phyloP scores from a whole-genome alignment of 2,888 invertebrate species.

The Ramazzottius varieornatus region DNA sequence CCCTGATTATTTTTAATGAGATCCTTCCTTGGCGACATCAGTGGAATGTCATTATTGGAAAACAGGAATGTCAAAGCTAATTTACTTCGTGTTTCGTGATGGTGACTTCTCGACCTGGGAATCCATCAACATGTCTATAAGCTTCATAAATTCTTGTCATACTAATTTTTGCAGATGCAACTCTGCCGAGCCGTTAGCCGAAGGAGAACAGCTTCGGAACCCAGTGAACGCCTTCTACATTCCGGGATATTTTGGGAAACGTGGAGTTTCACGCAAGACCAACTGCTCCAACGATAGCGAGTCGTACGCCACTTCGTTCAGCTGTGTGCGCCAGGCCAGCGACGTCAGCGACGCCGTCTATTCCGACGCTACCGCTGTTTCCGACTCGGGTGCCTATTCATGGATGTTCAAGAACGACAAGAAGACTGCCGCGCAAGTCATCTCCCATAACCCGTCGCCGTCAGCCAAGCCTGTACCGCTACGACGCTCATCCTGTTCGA shows the following conservation, averaged over 20 bases:
- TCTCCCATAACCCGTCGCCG: not conserved
- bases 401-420: not conserved
- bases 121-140: too few relatives aligned
- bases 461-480: too few relatives aligned
- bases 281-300: not conserved
- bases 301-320: not conserved
- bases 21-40: too few relatives aligned
- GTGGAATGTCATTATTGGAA: too few relatives aligned
- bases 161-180: not conserved
- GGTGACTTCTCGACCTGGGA: too few relatives aligned
- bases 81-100: too few relatives aligned
- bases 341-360: not conserved
- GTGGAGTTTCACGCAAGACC: not conserved
- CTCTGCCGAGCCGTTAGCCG: not conserved
- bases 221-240: slow-evolving; percentile 1
- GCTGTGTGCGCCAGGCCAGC: not conserved
- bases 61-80: too few relatives aligned
- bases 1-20: too few relatives aligned
- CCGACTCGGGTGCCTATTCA: not conserved
- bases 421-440: not conserved
- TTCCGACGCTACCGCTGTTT: not conserved
- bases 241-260: not conserved
- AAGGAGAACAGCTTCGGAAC: not conserved
- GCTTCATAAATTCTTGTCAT: too few relatives aligned
- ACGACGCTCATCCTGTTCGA: too few relatives aligned